Conservation (phyloP, 2,888 invertebrate genomes). For the Philereme vetulata region DNA sequence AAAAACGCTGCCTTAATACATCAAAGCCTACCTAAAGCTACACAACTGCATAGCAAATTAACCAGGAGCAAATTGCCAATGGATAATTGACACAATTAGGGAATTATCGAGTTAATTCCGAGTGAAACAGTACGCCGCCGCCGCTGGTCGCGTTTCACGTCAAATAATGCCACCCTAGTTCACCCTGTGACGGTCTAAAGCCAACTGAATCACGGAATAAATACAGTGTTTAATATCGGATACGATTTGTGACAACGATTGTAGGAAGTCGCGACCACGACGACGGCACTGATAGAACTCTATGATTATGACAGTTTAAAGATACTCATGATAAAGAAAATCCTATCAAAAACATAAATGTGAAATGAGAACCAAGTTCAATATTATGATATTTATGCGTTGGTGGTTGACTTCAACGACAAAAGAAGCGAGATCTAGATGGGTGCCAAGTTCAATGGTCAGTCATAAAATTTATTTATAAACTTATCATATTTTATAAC, state of each 20-base stretch:
- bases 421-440: too few relatives aligned
- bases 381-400: too few relatives aligned
- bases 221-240: background rate
- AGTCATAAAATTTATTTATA: too few relatives aligned
- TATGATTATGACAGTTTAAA: too few relatives aligned
- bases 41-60: conserved; percentile 52
- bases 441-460: too few relatives aligned
- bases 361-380: too few relatives aligned
- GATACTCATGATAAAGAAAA: too few relatives aligned
- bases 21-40: conserved; percentile 36
- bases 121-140: conserved; percentile 68
- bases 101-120: conserved; percentile 79
- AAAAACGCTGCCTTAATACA: conserved; percentile 9
- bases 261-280: conserved; percentile 1
- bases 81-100: conserved; percentile 78
- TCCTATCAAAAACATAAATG: too few relatives aligned
- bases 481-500: too few relatives aligned
- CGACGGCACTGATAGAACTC: too few relatives aligned
- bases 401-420: too few relatives aligned
- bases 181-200: conserved; percentile 18
- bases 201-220: conserved; percentile 8
- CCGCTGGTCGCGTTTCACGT: conserved; percentile 35
- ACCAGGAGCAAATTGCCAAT: conserved; percentile 69
- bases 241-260: background rate
- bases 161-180: conserved; percentile 35